These are phyloP conservation scores for Podiceps cristatus DNA, from an alignment of 2,113 vertebrate species.

Conservation along the genomic window DNA sequence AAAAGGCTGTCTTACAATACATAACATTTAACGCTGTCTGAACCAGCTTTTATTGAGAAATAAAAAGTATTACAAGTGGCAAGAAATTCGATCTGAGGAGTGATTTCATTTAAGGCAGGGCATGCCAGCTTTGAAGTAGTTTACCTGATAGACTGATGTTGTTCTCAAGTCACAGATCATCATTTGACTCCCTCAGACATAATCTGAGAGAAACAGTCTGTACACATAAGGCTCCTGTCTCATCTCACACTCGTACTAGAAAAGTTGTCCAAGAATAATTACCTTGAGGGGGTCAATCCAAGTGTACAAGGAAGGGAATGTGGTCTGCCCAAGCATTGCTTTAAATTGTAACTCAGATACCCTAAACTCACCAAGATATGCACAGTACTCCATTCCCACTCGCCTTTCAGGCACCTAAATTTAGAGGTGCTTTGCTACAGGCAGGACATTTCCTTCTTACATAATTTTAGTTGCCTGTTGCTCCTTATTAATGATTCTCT, in stretches of 20 bases:
- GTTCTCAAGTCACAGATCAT: background rate
- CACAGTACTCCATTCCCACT: background rate
- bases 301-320: background rate
- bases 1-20: background rate
- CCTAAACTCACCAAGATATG: background rate
- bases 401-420: background rate
- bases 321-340: background rate
- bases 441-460: background rate
- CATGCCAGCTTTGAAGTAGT: background rate
- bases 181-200: background rate
- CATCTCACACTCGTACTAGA: background rate
- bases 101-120: background rate
- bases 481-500: background rate
- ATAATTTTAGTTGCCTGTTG: background rate
- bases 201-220: background rate
- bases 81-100: background rate
- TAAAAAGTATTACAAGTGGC: conserved; percentile 31
- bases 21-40: conserved; percentile 17
- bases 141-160: background rate
- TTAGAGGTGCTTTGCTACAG: background rate
- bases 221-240: background rate
- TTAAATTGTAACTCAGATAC: background rate
- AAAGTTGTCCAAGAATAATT: background rate
- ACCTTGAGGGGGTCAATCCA: background rate
- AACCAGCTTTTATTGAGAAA: conserved; percentile 25